Evolutionary conservation across 2,797 vertebrate genomes (phyloP), one percentile per base, ranked within the genome.

Genomic region (Enoplosus armatus): DNA sequence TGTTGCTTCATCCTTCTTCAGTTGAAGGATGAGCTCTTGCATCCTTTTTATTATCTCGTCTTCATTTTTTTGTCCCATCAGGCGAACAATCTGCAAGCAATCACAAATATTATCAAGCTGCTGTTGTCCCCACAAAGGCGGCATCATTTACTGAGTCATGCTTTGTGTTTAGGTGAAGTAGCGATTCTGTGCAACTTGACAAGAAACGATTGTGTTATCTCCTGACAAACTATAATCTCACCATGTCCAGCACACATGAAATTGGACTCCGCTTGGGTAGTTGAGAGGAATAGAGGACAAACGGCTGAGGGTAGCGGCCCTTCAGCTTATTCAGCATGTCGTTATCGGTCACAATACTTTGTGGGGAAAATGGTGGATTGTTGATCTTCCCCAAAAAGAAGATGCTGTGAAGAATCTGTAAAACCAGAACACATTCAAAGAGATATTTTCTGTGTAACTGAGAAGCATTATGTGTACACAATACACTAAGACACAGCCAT

Each of bases 371-470:
- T 11, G 0, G 0, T 5, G 53, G 56, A 0, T 0, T 0, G 1
- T 1, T 2, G 26, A 87, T 45, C 0, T 1, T 0, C 60, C 72
- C 85, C 54, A 90, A 56, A 76, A 90, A 90, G 43, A 90, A 86
- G 33, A 90, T 78, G 69, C 68, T 47, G 51, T 90, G 88, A 41
- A 90, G 85, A 65, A 87, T 3, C 85, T 87, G 31, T 45, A 3
- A 27, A 12, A 33, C 54, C 10, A 33, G n/a, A 60, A 62, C 24
- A 58, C 16, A 72, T 16, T 69, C 6, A 75, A 7, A 51, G 2
- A 37, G 0, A 15, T 4, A 3, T 11, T 0, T 24, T 39, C 11
- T 39, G 11, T 14, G 37, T 39, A 39, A 39, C n/a, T n/a, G n/a
- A n/a, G n/a, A n/a, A n/a, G n/a, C 3, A 20, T n/a, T 14, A 41